Evolutionary conservation across 1,140 invertebrate genomes (phyloP), one percentile per base, ranked within the genome.

Genomic region (Leptopilina clavipes): DNA sequence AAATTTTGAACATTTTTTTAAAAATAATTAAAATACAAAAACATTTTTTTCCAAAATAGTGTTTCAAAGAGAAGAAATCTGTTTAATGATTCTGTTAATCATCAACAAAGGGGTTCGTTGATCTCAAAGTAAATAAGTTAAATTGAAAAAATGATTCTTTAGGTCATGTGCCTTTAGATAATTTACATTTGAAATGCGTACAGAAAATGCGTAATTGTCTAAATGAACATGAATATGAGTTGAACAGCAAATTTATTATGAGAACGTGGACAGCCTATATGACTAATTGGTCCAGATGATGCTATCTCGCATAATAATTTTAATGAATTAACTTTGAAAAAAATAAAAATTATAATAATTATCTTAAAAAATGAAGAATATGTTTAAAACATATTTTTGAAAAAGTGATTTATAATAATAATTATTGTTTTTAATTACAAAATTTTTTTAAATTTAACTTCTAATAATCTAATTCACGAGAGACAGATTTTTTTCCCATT

Each of bases 201-300:
- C 22, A 31, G 59, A 31, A 31, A 65, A 25, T 65, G 37, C 37
- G 59, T 65, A 65, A 65, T 65, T 65, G 59, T 65, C 22, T 31
- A 31, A 65, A 31, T 65, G 59, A 31, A 31, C 22, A 31, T 65
- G 19, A 22, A 59, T 25, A 25, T 11, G 25, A 65, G 59, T 65
- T 37, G 12, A 65, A 31, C 22, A 31, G 22, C 25, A 65, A 65
- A 19, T 65, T 65, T 65, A 65, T 31, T 65, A 65, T 6, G 12
- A 65, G 14, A 65, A 31, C 22, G 56, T 65, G 25, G 25, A 65
- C 10, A 65, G 19, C 10, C 14, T 65, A 65, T 19, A 65, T 31
- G 56, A 65, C 25, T 31, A 31, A 65, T 65, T 65, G 56, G 56
- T 65, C 22, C 56, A 65, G 56, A 65, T 59, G 9, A 56, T 59